Conservation (phyloP, 2,113 vertebrate species). For the Numenius arquata region DNA sequence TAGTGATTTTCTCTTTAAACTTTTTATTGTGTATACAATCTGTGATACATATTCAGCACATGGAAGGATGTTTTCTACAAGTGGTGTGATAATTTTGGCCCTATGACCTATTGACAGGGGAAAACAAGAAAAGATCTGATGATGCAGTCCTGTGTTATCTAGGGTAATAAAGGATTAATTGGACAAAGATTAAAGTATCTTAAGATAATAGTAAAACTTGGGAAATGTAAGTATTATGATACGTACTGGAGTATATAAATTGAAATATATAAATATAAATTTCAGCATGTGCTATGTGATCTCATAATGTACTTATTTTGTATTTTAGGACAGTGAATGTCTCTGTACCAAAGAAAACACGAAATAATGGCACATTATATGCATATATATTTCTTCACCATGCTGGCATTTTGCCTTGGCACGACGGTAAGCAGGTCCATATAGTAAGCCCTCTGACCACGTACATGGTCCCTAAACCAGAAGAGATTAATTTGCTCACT, state of each 20-base stretch:
- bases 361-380: slow-evolving; percentile 93
- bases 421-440: slow-evolving; percentile 89
- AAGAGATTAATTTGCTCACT: slow-evolving; percentile 91
- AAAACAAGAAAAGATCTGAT: not conserved
- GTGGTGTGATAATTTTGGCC: not conserved
- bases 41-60: not conserved
- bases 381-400: slow-evolving; percentile 94
- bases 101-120: not conserved
- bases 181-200: not conserved
- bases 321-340: slow-evolving; percentile 88
- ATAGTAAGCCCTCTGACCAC: slow-evolving; percentile 92
- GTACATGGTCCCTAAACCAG: slow-evolving; percentile 92
- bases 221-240: not conserved
- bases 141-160: not conserved
- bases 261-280: not conserved
- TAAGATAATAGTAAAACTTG: not conserved
- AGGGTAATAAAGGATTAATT: not conserved
- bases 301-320: not conserved
- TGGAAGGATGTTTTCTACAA: not conserved
- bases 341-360: slow-evolving; percentile 92
- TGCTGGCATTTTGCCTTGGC: slow-evolving; percentile 86
- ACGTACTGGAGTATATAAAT: not conserved
- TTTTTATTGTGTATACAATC: fast-evolving
- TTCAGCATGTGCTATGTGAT: not conserved
- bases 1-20: not conserved